Base-by-base conservation (phyloP, 2,113 vertebrate species). In the Hippolais icterina region DNA sequence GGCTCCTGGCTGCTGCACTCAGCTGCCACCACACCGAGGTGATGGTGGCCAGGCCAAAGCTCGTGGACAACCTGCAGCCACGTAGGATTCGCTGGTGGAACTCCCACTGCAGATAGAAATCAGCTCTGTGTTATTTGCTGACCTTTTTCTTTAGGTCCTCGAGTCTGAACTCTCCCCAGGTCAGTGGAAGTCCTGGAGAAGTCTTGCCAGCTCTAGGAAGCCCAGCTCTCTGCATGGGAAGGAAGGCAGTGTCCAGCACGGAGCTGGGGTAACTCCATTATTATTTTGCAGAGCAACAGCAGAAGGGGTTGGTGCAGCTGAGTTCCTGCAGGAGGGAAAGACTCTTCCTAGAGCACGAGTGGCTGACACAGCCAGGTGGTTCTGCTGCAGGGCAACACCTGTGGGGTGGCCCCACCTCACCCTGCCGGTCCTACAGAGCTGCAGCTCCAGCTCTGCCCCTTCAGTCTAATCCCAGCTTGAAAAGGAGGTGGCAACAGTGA, bases 371-470 rank as follows among this genome's bases (percentile, higher is more conserved):
- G 44, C 1, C 0, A 25, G 2, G 17, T 0, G 37, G 5, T 4
- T 53, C 23, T 2, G 46, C 68, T 5, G 31, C 5, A 14, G 49
- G 41, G 20, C 6, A 60, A 3, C 57, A 15, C 10, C 52, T 3
- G 17, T 0, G 0, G 3, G 4, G 6, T 8, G 28, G 59, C 39
- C 29, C 15, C 0, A 0, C 11, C 56, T 68, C 42, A 0, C 28
- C 46, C 75, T 4, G 35, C 59, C 42, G 6, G 3, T 9, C 29
- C 49, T 2, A 29, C n/a, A 25, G 29, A 9, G 15, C 61, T 4
- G 56, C 66, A 33, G 22, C 9, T 49, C 17, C 33, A 15, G 39
- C 25, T 2, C 20, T 1, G 42, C 33, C 35, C 13, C 11, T 23
- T 2, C 1, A 2, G 2, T 27, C 72, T 15, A 27, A 61, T 3